Conservation (phyloP, 2,888 invertebrate species). For the Hemistola chrysoprasaria region DNA sequence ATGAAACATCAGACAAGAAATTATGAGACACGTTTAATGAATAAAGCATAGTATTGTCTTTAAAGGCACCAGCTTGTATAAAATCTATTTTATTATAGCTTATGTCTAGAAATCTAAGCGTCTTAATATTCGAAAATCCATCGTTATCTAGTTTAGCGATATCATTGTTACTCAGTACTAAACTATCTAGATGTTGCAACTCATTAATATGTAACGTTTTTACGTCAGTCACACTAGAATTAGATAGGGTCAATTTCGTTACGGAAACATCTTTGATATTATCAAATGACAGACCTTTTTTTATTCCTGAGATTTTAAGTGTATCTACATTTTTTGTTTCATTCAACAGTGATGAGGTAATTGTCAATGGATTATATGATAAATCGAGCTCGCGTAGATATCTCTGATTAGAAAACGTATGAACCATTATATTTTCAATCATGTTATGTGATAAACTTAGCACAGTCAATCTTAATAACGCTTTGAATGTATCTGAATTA, state of each 20-base stretch:
- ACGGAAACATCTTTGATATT: conserved; percentile 30
- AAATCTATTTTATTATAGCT: conserved; percentile 52
- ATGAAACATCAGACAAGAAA: conserved; percentile 40
- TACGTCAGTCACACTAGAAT: conserved; percentile 42
- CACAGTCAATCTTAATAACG: conserved; percentile 36
- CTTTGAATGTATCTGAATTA: conserved; percentile 32
- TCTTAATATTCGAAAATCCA: conserved; percentile 40
- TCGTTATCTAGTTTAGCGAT: conserved; percentile 40
- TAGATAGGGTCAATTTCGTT: conserved; percentile 38
- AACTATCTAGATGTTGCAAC: conserved; percentile 35
- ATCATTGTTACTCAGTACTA: conserved; percentile 47
- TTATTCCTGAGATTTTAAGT: conserved; percentile 47
- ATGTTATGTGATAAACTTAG: conserved; percentile 46
- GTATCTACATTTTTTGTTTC: conserved; percentile 32
- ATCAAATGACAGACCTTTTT: conserved; percentile 36
- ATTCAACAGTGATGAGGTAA: conserved; percentile 35
- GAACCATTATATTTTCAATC: conserved; percentile 34
- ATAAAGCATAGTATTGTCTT: conserved; percentile 42
- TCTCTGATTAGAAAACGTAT: conserved; percentile 38
- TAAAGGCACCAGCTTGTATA: conserved; percentile 58
- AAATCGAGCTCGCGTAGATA: conserved; percentile 49
- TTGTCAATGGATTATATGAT: conserved; percentile 47
- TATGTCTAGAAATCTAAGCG: conserved; percentile 45
- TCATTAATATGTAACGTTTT: conserved; percentile 37
- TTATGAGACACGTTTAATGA: conserved; percentile 60